Evolutionary conservation across 2,888 invertebrate species (phyloP), one percentile per base, ranked within the genome.

Genomic region (Tenthredo livida): DNA sequence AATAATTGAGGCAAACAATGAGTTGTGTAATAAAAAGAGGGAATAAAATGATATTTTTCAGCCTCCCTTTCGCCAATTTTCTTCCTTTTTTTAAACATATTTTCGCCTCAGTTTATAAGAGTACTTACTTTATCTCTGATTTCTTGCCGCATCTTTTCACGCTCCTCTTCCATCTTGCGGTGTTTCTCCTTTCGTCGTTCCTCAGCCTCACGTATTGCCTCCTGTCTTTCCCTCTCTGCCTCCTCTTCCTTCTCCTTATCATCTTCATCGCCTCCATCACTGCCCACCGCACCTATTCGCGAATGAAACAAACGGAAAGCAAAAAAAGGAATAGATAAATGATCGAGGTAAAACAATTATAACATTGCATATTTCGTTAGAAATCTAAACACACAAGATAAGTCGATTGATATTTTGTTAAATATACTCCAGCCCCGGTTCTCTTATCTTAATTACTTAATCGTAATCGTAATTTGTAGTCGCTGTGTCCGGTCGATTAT

Each of bases 181-280:
- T 99, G 99, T 94, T 99, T 99, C 95, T 99, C 99, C 96, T 99
- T 99, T 94, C 99, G 96, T 92, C 99, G 96, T 90, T 99, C 99
- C 94, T 99, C 99, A 86, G 99, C 99, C 94, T 99, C 99, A 90
- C 97, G 95, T 94, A 99, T 98, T 92, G 99, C 99, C 94, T 99
- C 99, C 94, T 98, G 97, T 92, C 99, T 96, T 94, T 99, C 99
- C 93, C 99, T 97, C 95, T 99, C 99, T 93, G 98, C 98, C 95
- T 99, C 99, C 94, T 98, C 98, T 94, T 98, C 98, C 96, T 98
- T 98, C 95, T 98, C 98, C 96, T 98, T 98, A 94, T 99, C 99
- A 93, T 97, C 98, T 93, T 97, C 97, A 95, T 97, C 97, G 92
- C 97, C 98, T 88, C 97, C 97, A 93, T 98, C 97, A 92, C 98